Evolutionary conservation across 2,113 vertebrate species (phyloP), one percentile per base, ranked within the genome.

Genomic region (Thalassarche chlororhynchos): DNA sequence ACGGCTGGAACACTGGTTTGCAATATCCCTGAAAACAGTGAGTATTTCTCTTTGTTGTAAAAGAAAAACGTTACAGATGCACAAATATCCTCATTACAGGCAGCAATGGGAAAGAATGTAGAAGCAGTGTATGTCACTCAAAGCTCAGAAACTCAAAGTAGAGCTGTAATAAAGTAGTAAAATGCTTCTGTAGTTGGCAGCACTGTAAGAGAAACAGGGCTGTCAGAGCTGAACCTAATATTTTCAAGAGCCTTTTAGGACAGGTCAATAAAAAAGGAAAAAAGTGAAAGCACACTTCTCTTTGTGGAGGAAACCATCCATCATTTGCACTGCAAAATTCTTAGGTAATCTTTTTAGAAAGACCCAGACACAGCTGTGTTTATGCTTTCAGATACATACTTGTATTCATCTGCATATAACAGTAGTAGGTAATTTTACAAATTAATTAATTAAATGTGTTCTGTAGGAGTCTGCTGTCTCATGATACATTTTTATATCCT

Each of bases 371-470:
- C 64, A 90, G 74, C 89, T 95, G 69, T 91, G 65, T 94, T 97
- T 93, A 69, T n/a, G 6, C 28, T 94, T 92, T 90, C 58, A 74
- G 46, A 79, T 38, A 40, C 21, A 47, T 49, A 64, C 61, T 89
- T 90, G 26, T 12, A 91, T 69, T 83, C 23, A 65, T 75, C 57
- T 80, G 47, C 74, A 91, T 87, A 65, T 38, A 93, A 61, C 62
- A 92, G 36, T 42, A 83, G 61, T 69, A 87, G 57, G 46, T 58
- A 89, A 95, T 96, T 91, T 87, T 91, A 93, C 44, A 79, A 87
- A 90, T 79, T 72, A 92, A 95, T 96, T 97, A 68, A 85, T 92
- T 68, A 94, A 94, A 71, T 69, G 54, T 82, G 9, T 91, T 94
- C 66, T 58, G 23, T 80, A 86, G 83, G 54, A 91, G 74, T 85